Conservation (phyloP, 2,797 vertebrate species). For the Caiman crocodilus region DNA sequence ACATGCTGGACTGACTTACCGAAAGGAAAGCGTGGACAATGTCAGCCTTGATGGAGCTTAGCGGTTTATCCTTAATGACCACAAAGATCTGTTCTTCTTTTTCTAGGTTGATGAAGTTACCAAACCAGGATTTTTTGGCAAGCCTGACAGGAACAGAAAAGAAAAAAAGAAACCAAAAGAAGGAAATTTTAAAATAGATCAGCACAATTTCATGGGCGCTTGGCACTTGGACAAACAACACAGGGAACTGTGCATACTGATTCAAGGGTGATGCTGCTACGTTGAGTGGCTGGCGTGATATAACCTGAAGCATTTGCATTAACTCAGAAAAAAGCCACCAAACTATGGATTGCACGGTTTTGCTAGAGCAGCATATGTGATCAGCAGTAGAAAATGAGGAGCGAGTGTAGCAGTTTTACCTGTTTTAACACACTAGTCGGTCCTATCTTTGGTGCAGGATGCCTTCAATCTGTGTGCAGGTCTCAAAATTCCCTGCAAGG, state of each 20-base stretch:
- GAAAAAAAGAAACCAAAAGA: neutral
- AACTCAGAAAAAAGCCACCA: neutral
- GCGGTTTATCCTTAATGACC: conserved; percentile 97
- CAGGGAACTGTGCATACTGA: neutral
- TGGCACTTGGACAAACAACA: neutral
- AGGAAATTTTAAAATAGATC: conserved; percentile 2
- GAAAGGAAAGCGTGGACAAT: conserved; percentile 99
- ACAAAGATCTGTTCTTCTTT: conserved; percentile 99
- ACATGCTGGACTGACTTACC: conserved; percentile 80
- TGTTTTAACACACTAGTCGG: neutral
- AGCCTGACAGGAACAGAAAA: conserved; percentile 83
- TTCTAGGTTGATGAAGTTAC: conserved; percentile 98
- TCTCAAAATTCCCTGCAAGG: neutral
- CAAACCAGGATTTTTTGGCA: conserved; percentile 99
- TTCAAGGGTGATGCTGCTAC: neutral
- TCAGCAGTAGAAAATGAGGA: neutral
- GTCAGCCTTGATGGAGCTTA: conserved; percentile 99
- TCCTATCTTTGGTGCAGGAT: neutral
- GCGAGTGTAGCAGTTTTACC: neutral
- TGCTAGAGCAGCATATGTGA: neutral
- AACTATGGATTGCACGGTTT: neutral
- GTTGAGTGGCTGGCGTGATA: neutral
- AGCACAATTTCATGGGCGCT: neutral
- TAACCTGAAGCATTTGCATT: neutral
- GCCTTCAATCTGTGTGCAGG: neutral